Conservation (phyloP, 2,888 invertebrate species). For the Conomelus anceps region DNA sequence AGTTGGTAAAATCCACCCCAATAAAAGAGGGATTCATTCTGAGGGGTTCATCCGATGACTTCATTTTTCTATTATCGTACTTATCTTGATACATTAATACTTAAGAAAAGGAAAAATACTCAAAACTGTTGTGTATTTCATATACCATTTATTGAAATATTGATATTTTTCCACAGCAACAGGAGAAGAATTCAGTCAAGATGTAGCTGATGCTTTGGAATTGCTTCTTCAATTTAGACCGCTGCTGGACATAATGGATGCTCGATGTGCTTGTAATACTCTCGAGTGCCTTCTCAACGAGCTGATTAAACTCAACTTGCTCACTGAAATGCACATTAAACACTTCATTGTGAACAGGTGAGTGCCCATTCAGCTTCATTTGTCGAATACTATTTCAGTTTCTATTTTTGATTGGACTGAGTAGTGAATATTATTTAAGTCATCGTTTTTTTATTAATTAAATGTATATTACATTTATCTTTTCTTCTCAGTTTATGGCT, state of each 20-base stretch:
- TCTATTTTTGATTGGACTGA: too few species aligned
- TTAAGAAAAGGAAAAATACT: too few species aligned
- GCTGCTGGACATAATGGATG: slow-evolving; percentile 80
- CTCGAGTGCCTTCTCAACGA: slow-evolving; percentile 77
- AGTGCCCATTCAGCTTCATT: not conserved
- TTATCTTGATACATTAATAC: too few species aligned
- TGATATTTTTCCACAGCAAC: not conserved
- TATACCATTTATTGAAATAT: not conserved
- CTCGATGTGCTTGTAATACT: slow-evolving; percentile 81
- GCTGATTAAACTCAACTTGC: slow-evolving; percentile 67
- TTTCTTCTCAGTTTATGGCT: too few species aligned
- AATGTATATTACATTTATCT: too few species aligned
- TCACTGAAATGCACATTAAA: slow-evolving; percentile 61
- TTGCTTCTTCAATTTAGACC: slow-evolving; percentile 77
- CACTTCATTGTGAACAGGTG: slow-evolving; percentile 29
- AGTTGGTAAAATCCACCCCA: too few species aligned
- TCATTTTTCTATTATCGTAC: too few species aligned
- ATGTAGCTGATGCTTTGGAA: slow-evolving; percentile 77
- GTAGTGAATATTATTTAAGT: too few species aligned
- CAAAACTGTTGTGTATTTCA: too few species aligned
- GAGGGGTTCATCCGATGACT: too few species aligned
- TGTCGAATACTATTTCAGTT: not conserved
- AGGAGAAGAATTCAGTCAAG: slow-evolving; percentile 58
- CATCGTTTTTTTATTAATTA: too few species aligned
- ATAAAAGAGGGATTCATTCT: too few species aligned